phyloP scores from a whole-genome alignment of 2,797 vertebrate genomes.

The Limosa lapponica region DNA sequence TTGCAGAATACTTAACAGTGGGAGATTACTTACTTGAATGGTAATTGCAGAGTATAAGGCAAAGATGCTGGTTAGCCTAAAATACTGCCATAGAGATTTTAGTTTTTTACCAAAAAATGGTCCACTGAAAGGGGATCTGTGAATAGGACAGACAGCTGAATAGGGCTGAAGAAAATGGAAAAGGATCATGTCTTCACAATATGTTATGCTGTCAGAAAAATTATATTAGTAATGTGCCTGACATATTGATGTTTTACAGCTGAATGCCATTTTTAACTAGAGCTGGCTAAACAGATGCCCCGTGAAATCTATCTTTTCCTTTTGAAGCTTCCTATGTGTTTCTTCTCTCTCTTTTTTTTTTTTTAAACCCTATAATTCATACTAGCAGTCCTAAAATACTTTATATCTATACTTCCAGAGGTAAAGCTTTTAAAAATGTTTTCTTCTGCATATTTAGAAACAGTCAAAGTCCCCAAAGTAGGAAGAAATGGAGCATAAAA shows the following conservation, averaged over 20 bases:
- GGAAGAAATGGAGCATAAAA: not conserved
- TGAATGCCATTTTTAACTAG: slow-evolving; percentile 52
- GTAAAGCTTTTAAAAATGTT: not conserved
- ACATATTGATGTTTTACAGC: slow-evolving; percentile 67
- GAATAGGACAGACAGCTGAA: not conserved
- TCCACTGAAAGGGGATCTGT: not conserved
- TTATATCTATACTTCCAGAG: not conserved
- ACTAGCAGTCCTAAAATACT: not conserved
- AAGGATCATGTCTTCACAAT: slow-evolving; percentile 36
- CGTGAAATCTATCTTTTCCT: slow-evolving; percentile 41
- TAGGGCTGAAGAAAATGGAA: not conserved
- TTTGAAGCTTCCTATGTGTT: slow-evolving; percentile 21
- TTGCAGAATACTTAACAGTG: not conserved
- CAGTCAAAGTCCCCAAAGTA: not conserved
- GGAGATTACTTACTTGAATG: not conserved
- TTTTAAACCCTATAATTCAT: not conserved
- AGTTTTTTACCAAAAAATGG: not conserved
- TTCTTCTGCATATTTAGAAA: not conserved
- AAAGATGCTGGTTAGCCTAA: not conserved
- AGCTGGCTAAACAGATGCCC: slow-evolving; percentile 50
- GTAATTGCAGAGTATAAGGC: not conserved
- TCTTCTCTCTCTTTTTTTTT: not conserved
- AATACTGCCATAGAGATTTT: not conserved
- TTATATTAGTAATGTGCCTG: slow-evolving; percentile 57
- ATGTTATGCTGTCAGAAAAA: slow-evolving; percentile 53